Base-by-base conservation (phyloP, 1,140 invertebrate species). In the Lepidurus couesii region DNA sequence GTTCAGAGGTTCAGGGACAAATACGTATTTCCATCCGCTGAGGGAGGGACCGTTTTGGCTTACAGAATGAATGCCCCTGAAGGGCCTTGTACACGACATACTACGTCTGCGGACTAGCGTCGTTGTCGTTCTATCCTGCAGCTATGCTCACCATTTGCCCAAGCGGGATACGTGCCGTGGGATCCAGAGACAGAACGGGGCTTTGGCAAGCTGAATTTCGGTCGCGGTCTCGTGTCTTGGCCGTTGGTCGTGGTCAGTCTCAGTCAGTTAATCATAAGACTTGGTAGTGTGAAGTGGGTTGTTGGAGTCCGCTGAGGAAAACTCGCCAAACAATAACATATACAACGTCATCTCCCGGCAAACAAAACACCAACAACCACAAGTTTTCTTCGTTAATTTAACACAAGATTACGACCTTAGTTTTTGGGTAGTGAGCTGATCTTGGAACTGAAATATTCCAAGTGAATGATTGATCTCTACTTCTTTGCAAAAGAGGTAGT, bases 61-160 rank as follows among this genome's bases (percentile, higher is more conserved):
- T 4, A 65, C n/a, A 21, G 53, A 65, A 9, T 65, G 53, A 65
- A 65, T 65, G 53, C 53, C 53, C 53, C 53, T 65, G 53, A n/a
- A 65, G 53, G 53, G 53, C 53, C 53, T 34, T 65, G 53, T 13
- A 47, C 16, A 65, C 53, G 53, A 65, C 53, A 65, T 21, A 65
- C 21, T 13, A 65, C 53, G 53, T 65, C 53, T 65, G 53, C 53
- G 53, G 53, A 65, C 16, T 65, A 65, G 53, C 53, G 53, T 65
- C 34, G 53, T 21, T 65, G 53, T 21, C 53, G 53, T 21, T 65
- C n/a, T 65, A 65, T 65, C 53, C 53, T 11, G 21, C 16, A 65
- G 53, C 53, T 13, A 13, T 65, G 21, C 13, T 65, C 53, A 65
- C 53, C 53, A 65, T 9, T 65, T 21, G 53, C 53, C 53, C 53